A percentile compares a stretch with the other conserved stretches of the same genome.
These are phyloP conservation scores for Huso huso DNA, from an alignment of 2,797 vertebrate genomes.

Conservation along the genomic window DNA sequence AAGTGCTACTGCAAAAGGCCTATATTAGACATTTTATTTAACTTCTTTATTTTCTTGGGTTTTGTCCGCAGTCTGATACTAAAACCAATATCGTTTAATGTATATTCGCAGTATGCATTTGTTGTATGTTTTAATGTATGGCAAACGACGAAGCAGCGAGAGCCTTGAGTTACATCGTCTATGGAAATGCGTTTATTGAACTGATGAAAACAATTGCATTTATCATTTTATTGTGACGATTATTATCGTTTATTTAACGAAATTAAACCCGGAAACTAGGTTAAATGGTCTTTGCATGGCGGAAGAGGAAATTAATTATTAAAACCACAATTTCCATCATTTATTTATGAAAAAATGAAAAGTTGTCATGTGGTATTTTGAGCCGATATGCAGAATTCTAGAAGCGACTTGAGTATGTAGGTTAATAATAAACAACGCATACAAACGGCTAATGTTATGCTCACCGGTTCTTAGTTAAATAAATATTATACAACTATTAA, in stretches of 20 bases:
- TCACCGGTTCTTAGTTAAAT: no score
- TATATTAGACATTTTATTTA: no score
- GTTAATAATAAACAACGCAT: neutral
- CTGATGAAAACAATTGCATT: neutral
- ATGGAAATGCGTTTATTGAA: neutral
- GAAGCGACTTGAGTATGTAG: neutral
- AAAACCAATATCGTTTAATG: no score
- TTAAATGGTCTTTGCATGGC: neutral
- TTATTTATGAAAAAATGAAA: conserved; percentile 1
- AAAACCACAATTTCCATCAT: neutral
- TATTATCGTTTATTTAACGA: neutral
- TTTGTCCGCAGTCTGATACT: no score
- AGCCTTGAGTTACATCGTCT: neutral
- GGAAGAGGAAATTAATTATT: neutral
- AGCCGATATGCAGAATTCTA: neutral
- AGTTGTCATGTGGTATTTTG: neutral
- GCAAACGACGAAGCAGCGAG: neutral
- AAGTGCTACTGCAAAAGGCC: no score
- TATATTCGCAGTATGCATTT: no score
- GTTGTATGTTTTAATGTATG: neutral
- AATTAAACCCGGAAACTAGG: neutral
- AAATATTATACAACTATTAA: neutral
- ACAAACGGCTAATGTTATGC: no score
- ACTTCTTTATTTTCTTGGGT: no score
- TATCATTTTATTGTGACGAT: neutral